Conservation (phyloP, 2,113 vertebrate species). For the Carollia perspicillata region DNA sequence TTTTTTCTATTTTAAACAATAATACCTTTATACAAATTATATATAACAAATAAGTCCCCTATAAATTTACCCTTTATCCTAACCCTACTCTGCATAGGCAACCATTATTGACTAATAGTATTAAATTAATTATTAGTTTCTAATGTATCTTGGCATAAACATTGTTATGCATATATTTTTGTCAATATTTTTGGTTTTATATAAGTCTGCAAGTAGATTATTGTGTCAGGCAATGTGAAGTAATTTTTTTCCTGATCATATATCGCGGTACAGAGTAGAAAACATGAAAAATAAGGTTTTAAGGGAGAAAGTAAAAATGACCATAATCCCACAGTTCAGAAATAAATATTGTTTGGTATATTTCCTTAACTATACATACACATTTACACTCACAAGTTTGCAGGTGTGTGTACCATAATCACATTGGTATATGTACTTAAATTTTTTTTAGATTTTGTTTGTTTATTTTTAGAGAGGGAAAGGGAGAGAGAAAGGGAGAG, state of each 20-base stretch:
- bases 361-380: neutral
- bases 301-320: neutral
- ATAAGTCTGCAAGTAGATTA: neutral
- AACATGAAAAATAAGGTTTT: constrained; percentile 20
- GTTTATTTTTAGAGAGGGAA: too few relatives aligned
- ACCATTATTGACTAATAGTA: neutral
- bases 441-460: too few relatives aligned
- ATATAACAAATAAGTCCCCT: neutral
- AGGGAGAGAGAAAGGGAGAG: too few relatives aligned
- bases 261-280: neutral
- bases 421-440: neutral
- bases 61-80: neutral
- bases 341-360: constrained; percentile 16
- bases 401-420: neutral
- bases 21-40: neutral
- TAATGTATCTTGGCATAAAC: neutral
- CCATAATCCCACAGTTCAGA: neutral
- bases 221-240: neutral
- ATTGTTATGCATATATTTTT: neutral
- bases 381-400: neutral
- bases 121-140: neutral
- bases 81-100: neutral
- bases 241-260: neutral
- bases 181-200: neutral
- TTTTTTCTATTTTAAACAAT: neutral